phyloP scores from a whole-genome alignment of 2,888 invertebrate genomes.

The Sarcophaga caerulescens region DNA sequence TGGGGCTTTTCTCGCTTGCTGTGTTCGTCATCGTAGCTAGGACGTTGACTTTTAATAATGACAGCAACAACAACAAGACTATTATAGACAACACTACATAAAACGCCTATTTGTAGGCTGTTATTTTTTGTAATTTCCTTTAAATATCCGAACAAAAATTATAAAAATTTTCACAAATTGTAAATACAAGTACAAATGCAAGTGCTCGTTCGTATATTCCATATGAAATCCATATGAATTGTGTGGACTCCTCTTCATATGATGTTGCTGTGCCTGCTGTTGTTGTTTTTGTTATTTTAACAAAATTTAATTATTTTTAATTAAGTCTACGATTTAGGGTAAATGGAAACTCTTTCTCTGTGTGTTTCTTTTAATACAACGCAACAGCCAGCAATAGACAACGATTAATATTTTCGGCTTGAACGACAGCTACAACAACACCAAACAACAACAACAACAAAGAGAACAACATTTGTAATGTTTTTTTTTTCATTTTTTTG shows the following conservation, averaged over 20 bases:
- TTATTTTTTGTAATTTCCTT: neutral
- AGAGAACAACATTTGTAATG: too few species aligned
- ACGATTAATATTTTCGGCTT: constrained; percentile 12
- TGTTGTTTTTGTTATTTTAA: constrained; percentile 34
- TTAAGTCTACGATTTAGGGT: constrained; percentile 54
- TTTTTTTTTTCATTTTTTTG: too few species aligned
- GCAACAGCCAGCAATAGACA: neutral
- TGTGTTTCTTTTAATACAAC: constrained; percentile 14
- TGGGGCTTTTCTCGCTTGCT: neutral
- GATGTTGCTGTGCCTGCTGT: neutral
- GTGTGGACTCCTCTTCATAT: neutral
- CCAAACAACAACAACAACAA: too few species aligned
- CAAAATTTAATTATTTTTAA: constrained; percentile 60
- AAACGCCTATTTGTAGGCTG: constrained; percentile 4
- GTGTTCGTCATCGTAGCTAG: neutral
- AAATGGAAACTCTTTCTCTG: constrained; percentile 8
- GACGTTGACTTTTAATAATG: constrained; percentile 61
- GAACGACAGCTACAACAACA: neutral
- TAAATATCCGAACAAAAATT: neutral
- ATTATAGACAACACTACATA: neutral
- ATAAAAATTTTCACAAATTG: neutral
- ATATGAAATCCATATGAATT: constrained; percentile 3
- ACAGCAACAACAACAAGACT: neutral
- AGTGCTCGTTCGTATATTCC: too few species aligned
- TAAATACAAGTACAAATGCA: neutral